Percentiles rank a stretch among this genome's conserved stretches.
phyloP scores from a whole-genome alignment of 2,797 vertebrate genomes.

The Oreonectes daqikongensis region DNA sequence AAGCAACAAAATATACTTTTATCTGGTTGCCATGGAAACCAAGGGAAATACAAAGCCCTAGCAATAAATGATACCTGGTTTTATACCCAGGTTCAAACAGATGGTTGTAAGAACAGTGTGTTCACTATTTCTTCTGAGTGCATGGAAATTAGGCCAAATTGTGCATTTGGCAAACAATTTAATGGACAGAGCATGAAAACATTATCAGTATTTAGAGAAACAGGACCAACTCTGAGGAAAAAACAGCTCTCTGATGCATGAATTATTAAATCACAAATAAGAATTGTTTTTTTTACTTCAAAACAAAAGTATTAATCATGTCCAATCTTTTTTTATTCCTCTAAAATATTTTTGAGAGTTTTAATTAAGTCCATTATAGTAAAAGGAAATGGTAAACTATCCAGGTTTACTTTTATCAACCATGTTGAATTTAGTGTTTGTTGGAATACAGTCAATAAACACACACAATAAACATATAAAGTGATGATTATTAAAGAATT shows the following conservation, averaged over 20 bases:
- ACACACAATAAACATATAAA: background rate
- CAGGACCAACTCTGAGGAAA: background rate
- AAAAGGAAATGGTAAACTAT: background rate
- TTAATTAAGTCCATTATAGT: too few relatives aligned
- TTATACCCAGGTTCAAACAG: constrained; percentile 37
- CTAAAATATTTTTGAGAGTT: too few relatives aligned
- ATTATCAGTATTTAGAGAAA: background rate
- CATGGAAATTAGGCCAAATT: background rate
- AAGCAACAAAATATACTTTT: constrained; percentile 55
- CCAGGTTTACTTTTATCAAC: background rate
- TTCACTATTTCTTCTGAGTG: constrained; percentile 30
- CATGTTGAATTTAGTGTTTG: background rate
- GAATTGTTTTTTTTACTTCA: too few relatives aligned
- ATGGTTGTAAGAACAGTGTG: constrained; percentile 11
- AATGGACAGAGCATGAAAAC: background rate
- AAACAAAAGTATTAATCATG: too few relatives aligned
- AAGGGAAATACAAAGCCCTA: constrained; percentile 47
- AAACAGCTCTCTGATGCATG: background rate
- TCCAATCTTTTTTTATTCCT: too few relatives aligned
- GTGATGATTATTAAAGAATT: background rate
- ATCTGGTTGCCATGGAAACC: constrained; percentile 72
- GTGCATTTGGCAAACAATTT: constrained; percentile 5
- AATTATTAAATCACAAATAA: background rate
- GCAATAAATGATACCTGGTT: constrained; percentile 60
- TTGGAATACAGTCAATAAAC: background rate